A percentile compares a stretch with the other conserved stretches of the same genome.
Conservation (phyloP, 2,888 invertebrate species). For the Tupiocoris notatus region DNA sequence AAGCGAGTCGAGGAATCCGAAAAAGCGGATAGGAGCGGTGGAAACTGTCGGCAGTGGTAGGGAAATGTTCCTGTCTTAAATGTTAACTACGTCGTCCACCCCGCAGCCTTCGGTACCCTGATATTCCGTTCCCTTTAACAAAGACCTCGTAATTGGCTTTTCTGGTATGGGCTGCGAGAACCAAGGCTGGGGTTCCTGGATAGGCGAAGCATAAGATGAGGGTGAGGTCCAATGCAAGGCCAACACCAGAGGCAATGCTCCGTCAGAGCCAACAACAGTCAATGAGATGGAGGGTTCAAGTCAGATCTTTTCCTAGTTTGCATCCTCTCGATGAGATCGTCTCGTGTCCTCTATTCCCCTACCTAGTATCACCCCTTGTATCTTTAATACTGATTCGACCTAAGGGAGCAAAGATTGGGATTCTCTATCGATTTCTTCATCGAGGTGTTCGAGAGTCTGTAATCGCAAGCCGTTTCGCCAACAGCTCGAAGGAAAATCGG, state of each 20-base stretch:
- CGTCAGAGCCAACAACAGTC: neutral
- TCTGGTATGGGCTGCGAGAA: too few species aligned
- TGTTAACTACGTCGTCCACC: conserved; percentile 1
- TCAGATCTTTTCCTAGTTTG: conserved; percentile 11
- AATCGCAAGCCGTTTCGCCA: neutral
- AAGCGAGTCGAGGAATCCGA: conserved; percentile 10
- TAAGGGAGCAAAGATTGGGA: neutral
- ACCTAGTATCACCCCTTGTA: neutral
- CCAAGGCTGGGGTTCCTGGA: neutral
- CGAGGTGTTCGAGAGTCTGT: neutral
- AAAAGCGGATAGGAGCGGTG: neutral
- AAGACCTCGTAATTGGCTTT: conserved; percentile 7
- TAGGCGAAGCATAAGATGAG: neutral
- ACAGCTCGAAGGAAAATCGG: neutral
- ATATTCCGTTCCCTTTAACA: conserved; percentile 1
- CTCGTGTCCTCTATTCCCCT: too few species aligned
- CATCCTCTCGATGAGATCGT: neutral
- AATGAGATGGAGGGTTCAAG: neutral
- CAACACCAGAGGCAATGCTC: neutral
- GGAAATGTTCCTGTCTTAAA: conserved; percentile 9
- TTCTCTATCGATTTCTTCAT: neutral
- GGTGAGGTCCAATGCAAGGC: neutral
- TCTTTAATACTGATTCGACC: neutral
- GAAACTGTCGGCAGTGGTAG: neutral
- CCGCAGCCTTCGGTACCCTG: conserved; percentile 4